Evolutionary conservation across 2,113 vertebrate genomes (phyloP).

Genomic region (Sylvietta virens): DNA sequence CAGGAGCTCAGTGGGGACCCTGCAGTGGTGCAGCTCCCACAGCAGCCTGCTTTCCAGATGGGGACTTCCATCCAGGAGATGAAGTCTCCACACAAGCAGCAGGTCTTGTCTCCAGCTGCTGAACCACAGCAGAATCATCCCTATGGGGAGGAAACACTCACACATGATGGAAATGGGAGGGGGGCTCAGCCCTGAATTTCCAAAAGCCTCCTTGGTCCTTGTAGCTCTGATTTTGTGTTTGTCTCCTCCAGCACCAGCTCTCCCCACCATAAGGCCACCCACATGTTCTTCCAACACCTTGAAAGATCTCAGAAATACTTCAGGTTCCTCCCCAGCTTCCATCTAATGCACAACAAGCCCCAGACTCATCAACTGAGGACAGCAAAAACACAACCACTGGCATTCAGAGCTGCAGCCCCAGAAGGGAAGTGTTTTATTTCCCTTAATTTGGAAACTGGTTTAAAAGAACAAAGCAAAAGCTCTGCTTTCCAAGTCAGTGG

Average conservation of each 20-base stretch:
- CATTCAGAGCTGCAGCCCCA: not conserved
- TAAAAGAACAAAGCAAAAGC: not conserved
- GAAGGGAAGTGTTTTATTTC: not conserved
- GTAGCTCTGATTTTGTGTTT: not conserved
- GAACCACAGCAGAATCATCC: not conserved
- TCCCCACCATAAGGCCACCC: not conserved
- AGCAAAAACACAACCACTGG: not conserved
- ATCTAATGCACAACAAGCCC: rapidly evolving
- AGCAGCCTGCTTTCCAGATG: not conserved
- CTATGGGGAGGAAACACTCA: not conserved
- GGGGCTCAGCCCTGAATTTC: not conserved
- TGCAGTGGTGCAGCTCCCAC: not conserved
- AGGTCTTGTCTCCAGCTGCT: not conserved
- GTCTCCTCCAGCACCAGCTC: not conserved
- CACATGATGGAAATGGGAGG: rapidly evolving
- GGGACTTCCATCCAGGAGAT: not conserved
- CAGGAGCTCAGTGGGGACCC: not conserved
- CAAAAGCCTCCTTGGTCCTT: not conserved
- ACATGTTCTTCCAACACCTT: not conserved
- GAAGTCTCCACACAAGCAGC: not conserved
- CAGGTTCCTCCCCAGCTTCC: not conserved
- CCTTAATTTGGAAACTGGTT: not conserved
- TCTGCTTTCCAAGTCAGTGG: rapidly evolving
- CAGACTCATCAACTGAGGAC: not conserved
- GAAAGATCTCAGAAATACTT: not conserved